Evolutionary conservation across 2,797 vertebrate genomes (phyloP), one percentile per base, ranked within the genome.

Genomic region (Leontocebus nigricollis): DNA sequence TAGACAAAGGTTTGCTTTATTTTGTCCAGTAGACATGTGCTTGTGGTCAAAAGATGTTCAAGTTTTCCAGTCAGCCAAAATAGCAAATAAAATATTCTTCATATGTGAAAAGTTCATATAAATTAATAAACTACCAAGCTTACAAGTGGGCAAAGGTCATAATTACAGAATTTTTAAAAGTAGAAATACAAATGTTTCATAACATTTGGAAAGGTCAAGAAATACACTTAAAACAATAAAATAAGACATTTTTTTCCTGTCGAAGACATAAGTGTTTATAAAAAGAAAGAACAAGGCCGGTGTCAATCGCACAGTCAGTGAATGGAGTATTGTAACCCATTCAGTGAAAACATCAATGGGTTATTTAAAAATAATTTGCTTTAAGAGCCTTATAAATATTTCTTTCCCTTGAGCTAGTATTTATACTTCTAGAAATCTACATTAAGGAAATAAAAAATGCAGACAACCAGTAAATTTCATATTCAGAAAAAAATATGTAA

Each of bases 11-110:
- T 90, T 95, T 90, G 88, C 86, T 97, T 91, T 90, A 94, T 91
- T 96, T 90, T 90, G 72, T 97, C 94, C 83, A 95, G 86, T 96
- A 97, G 84, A 92, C 83, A 93, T 72, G 55, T 81, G 88, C 86
- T 92, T 97, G 67, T 83, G 41, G 90, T 83, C 61, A 92, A 96
- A 95, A 39, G 10, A 73, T 94, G 92, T 97, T 90, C n/a, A 95
- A 95, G 59, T 95, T 95, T 95, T 94, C 79, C 36, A 93, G 95
- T 98, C 79, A 97, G 90, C 39, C 82, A 82, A 95, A 95, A 95
- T 57, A 91, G 19, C 73, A 94, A 82, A 95, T 72, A 97, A 90
- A 88, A 91, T n/a, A 75, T 52, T 94, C 46, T 95, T 88, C 83
- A 76, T 39, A 64, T 94, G 24, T 82, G 75, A 96, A 92, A 50